A percentile compares a stretch with the other conserved stretches of the same genome.
phyloP scores from a whole-genome alignment of 2,113 vertebrate species.

The Salvelinus alpinus region DNA sequence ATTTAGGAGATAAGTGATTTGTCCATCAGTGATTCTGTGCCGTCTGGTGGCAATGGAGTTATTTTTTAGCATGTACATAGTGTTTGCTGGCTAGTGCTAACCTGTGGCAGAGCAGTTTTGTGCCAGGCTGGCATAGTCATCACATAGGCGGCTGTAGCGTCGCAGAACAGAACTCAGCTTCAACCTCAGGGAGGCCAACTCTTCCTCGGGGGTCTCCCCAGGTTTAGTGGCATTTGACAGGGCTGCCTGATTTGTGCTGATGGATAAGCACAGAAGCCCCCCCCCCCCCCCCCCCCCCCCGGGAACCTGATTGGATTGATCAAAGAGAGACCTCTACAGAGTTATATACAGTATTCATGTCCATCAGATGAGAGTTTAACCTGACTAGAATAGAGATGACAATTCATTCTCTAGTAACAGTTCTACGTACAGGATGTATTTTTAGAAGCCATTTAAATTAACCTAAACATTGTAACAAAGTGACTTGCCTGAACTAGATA shows the following conservation, averaged over 20 bases:
- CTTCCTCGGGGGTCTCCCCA: background rate
- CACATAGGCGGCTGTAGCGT: background rate
- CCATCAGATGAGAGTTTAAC: too few relatives aligned
- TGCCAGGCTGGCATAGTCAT: background rate
- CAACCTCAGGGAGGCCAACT: background rate
- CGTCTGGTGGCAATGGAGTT: too few relatives aligned
- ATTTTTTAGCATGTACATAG: too few relatives aligned
- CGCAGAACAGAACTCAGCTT: background rate
- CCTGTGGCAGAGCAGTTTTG: background rate
- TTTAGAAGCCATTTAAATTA: too few relatives aligned
- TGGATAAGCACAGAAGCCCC: background rate
- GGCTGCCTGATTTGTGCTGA: background rate
- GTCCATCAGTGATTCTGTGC: too few relatives aligned
- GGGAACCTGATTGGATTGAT: background rate
- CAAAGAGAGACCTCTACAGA: background rate
- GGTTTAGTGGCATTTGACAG: too few relatives aligned
- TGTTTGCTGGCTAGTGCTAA: background rate
- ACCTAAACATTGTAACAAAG: too few relatives aligned
- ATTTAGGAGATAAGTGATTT: too few relatives aligned
- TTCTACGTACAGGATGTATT: too few relatives aligned
- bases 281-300: background rate
- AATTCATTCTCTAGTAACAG: too few relatives aligned
- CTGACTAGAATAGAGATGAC: too few relatives aligned
- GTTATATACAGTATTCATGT: background rate
- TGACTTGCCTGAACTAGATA: too few relatives aligned